phyloP scores from a whole-genome alignment of 37 sponge, comb jelly and placozoan species.

The Eunapius fragilis region DNA sequence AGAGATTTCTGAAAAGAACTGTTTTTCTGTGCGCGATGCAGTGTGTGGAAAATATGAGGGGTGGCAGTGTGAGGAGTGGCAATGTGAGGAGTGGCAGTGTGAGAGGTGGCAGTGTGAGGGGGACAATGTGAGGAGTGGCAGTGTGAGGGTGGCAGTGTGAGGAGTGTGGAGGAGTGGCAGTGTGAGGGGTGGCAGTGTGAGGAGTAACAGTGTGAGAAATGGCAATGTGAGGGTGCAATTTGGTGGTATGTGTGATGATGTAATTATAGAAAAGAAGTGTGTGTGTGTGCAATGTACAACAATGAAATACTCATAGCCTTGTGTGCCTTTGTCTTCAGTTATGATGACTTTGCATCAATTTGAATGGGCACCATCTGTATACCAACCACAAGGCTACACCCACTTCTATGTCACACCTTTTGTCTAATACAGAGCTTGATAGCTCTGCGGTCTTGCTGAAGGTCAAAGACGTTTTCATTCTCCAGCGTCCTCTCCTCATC shows the following conservation, averaged over 20 bases:
- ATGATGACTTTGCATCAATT: no score
- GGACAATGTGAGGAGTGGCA: neutral
- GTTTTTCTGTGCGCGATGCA: no score
- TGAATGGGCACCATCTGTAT: no score
- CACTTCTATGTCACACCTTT: neutral
- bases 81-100: neutral
- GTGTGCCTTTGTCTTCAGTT: no score
- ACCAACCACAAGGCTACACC: no score
- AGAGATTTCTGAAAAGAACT: no score
- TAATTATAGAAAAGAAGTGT: no score
- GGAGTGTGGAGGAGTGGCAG: neutral
- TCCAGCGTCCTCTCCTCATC: neutral
- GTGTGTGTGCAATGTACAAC: no score
- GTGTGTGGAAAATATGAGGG: neutral
- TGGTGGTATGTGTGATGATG: no score
- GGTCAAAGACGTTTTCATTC: neutral
- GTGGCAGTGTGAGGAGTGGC: no score
- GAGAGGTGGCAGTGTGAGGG: neutral
- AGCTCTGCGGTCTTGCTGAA: neutral
- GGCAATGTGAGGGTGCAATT: slow-evolving; percentile 62
- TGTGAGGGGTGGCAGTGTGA: slow-evolving; percentile 45
- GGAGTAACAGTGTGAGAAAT: slow-evolving; percentile 58
- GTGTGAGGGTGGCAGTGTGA: neutral
- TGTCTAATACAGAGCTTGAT: neutral
- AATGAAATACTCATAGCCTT: no score